These are phyloP conservation scores for Aurelia sp. DNA, from an alignment of 30 jellyfish, hydroid and myxozoan species.

Conservation along the genomic window DNA sequence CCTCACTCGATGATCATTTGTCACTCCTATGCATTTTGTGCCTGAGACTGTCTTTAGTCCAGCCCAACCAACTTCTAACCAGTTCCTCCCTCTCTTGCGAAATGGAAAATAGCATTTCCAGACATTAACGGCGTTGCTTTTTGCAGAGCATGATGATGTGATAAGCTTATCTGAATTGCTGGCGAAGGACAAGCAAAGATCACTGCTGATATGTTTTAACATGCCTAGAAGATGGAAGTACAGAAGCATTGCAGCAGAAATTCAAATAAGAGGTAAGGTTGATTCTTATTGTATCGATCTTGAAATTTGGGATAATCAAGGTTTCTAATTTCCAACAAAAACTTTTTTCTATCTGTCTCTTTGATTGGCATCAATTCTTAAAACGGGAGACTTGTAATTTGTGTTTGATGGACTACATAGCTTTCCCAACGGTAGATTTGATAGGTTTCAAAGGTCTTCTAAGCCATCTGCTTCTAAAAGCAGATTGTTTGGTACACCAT, in stretches of 20 bases:
- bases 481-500: no score
- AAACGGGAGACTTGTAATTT: no score
- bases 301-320: no score
- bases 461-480: no score
- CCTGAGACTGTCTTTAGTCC: slow-evolving; percentile 40
- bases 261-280: not conserved
- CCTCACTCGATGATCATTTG: slow-evolving; percentile 28
- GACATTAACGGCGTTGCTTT: slow-evolving; percentile 17
- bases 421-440: no score
- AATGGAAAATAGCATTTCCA: slow-evolving; percentile 62
- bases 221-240: not conserved
- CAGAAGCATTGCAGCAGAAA: not conserved
- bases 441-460: no score
- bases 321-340: no score
- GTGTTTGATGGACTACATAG: no score
- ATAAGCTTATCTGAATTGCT: slow-evolving; percentile 25
- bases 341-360: no score
- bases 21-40: slow-evolving; percentile 35
- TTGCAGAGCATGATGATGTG: slow-evolving; percentile 29
- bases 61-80: slow-evolving; percentile 65
- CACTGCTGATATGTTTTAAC: slow-evolving; percentile 34
- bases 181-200: slow-evolving; percentile 32
- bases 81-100: slow-evolving; percentile 27
- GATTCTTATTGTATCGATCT: not conserved
- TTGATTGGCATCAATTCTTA: no score